phyloP scores from a whole-genome alignment of 2,888 invertebrate genomes.

The Colletes collaris region DNA sequence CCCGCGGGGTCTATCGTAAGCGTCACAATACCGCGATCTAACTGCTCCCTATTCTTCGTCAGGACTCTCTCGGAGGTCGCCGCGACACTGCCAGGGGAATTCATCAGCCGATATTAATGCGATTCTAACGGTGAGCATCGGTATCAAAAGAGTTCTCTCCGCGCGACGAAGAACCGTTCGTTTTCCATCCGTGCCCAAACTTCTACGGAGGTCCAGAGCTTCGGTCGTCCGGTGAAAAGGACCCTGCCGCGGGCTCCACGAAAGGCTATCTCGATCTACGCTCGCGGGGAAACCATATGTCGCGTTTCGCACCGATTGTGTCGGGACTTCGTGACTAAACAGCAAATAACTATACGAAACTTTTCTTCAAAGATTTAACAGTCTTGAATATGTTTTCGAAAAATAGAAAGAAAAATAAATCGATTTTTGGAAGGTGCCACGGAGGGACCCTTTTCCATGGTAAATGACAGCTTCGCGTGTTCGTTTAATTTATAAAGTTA shows the following conservation, averaged over 20 bases:
- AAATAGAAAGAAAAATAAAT: too few relatives aligned
- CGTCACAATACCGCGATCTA: conserved; percentile 69
- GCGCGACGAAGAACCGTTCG: conserved; percentile 27
- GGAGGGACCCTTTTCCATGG: too few relatives aligned
- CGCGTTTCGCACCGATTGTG: too few relatives aligned
- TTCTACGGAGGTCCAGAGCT: conserved; percentile 42
- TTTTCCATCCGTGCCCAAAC: conserved; percentile 33
- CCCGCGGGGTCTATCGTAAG: conserved; percentile 65
- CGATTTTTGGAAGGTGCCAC: too few relatives aligned
- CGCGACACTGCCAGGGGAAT: conserved; percentile 64
- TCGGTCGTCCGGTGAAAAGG: conserved; percentile 21
- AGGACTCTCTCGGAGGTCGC: conserved; percentile 55
- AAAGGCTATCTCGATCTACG: conserved; percentile 33
- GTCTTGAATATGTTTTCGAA: too few relatives aligned
- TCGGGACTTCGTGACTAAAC: too few relatives aligned
- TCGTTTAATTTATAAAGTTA: too few relatives aligned
- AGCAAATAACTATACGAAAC: too few relatives aligned
- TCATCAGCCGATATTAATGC: conserved; percentile 74
- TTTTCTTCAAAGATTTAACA: too few relatives aligned
- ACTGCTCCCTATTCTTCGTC: conserved; percentile 71
- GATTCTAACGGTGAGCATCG: conserved; percentile 69
- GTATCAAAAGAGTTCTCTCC: conserved; percentile 13
- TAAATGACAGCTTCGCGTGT: too few relatives aligned
- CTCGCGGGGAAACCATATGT: conserved; percentile 1
- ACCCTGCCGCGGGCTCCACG: conserved; percentile 9